phyloP scores from a whole-genome alignment of 2,113 vertebrate species.

The Hepsetus odoe region DNA sequence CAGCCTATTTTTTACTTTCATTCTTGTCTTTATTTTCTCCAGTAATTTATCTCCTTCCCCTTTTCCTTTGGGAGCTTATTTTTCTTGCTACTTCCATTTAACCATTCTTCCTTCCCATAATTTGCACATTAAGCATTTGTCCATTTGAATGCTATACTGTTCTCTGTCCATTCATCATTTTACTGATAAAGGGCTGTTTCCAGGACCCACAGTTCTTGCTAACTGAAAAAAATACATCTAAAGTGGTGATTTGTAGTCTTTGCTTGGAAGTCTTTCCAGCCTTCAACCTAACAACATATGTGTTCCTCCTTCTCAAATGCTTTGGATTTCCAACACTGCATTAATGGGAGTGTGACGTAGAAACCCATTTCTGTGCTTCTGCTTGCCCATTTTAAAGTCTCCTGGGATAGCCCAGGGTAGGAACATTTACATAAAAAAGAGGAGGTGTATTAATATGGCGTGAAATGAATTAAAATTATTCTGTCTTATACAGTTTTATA shows the following conservation, averaged over 20 bases:
- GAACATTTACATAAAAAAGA: neutral
- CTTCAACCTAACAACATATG: constrained; percentile 24
- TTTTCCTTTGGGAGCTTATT: neutral
- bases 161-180: neutral
- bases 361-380: neutral
- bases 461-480: too few relatives aligned
- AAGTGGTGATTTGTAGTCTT: too few relatives aligned
- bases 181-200: neutral
- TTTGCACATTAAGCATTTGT: neutral
- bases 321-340: neutral
- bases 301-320: constrained; percentile 1
- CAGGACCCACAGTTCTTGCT: neutral
- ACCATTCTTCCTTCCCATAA: neutral
- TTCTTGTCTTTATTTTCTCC: neutral
- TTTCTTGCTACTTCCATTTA: neutral
- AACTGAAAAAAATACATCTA: too few relatives aligned
- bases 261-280: too few relatives aligned
- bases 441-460: neutral
- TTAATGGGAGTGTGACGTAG: neutral
- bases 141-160: neutral
- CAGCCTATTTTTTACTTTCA: neutral
- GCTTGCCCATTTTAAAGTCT: neutral
- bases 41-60: neutral
- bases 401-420: neutral
- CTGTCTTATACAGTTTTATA: too few relatives aligned